phyloP scores from a whole-genome alignment of 2,113 vertebrate genomes.

The Perca fluviatilis region DNA sequence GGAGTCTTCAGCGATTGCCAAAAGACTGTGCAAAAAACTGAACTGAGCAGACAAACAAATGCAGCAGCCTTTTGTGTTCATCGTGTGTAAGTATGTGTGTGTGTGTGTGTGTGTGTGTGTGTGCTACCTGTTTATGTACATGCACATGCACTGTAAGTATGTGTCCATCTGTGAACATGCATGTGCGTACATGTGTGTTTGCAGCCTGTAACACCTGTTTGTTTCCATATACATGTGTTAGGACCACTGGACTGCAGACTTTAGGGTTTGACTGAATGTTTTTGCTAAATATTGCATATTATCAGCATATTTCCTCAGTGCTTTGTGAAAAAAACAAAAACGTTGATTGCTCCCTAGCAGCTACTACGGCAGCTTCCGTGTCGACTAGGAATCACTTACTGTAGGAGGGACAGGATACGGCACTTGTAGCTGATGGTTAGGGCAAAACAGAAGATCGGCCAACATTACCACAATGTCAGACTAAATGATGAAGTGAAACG shows the following conservation, averaged over 20 bases:
- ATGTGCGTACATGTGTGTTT: not conserved
- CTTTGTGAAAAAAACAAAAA: not conserved
- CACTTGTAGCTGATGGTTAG: no score
- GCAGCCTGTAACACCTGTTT: conserved; percentile 28
- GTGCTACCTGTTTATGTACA: conserved; percentile 5
- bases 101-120: conserved; percentile 13
- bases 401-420: not conserved
- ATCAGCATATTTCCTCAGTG: not conserved
- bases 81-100: conserved; percentile 21
- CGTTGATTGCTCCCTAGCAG: not conserved
- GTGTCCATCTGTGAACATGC: conserved; percentile 14
- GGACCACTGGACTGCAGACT: conserved; percentile 29
- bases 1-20: conserved; percentile 55
- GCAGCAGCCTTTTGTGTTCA: conserved; percentile 70
- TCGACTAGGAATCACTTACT: not conserved
- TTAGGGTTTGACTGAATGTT: conserved; percentile 61
- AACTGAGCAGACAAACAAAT: conserved; percentile 67
- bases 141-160: not conserved
- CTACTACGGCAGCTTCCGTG: not conserved
- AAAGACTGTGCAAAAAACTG: conserved; percentile 64
- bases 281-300: not conserved
- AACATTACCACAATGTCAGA: not conserved
- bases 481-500: not conserved
- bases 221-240: conserved; percentile 8
- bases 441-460: not conserved